Evolutionary conservation across 2,797 vertebrate species (phyloP).

Genomic region (Bufotes viridis): DNA sequence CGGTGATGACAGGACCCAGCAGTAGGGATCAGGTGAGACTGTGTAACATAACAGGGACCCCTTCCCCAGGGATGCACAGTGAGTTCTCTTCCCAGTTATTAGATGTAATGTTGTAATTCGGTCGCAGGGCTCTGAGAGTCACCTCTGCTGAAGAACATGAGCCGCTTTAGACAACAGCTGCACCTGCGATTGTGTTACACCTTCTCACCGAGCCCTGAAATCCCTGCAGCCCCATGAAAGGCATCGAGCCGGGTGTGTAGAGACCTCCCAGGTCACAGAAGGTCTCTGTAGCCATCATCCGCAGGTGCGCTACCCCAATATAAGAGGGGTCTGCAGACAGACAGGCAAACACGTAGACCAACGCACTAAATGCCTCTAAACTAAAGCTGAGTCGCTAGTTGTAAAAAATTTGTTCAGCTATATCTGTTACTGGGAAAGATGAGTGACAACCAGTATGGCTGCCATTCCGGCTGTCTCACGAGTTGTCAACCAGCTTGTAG

Average conservation of each 20-base stretch:
- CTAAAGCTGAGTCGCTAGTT: no score
- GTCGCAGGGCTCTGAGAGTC: not conserved
- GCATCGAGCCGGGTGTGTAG: not conserved
- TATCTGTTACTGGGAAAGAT: not conserved
- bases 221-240: not conserved
- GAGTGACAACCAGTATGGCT: not conserved
- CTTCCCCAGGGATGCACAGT: not conserved
- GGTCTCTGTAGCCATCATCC: not conserved
- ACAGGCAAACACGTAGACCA: not conserved
- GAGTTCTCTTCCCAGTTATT: not conserved
- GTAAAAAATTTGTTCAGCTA: no score
- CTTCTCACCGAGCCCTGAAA: constrained; percentile 6
- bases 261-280: not conserved
- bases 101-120: not conserved
- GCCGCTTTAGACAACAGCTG: constrained; percentile 35
- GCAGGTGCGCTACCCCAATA: not conserved
- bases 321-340: not conserved
- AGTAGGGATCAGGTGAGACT: not conserved
- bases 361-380: no score
- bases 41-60: not conserved
- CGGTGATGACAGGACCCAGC: not conserved
- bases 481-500: not conserved
- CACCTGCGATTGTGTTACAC: constrained; percentile 50
- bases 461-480: no score
- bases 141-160: constrained; percentile 49